Percentiles rank a stretch among this genome's conserved stretches.
phyloP scores from a whole-genome alignment of 2,888 invertebrate genomes.

The Lacanobia wlatinum region DNA sequence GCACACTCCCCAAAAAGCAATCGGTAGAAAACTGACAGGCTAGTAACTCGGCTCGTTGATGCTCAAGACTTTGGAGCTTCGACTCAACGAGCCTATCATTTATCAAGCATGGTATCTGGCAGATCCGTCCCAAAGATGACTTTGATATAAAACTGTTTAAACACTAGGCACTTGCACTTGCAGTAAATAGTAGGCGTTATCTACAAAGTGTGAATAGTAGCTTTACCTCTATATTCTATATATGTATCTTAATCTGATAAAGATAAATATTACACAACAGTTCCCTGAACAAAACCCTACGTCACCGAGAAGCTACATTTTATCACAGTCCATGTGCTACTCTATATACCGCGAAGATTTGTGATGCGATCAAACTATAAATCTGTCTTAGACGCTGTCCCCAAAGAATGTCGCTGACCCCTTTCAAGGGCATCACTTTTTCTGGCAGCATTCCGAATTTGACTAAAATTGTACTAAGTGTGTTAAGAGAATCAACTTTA shows the following conservation, averaged over 20 bases:
- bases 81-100: too few relatives aligned
- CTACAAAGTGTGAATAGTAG: too few relatives aligned
- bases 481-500: background rate
- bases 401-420: background rate
- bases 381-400: conserved; percentile 7
- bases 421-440: background rate
- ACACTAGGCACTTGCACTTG: too few relatives aligned
- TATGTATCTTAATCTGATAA: background rate
- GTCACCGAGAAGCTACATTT: background rate
- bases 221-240: too few relatives aligned
- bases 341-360: conserved; percentile 12
- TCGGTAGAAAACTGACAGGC: too few relatives aligned
- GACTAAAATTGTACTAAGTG: background rate
- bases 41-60: too few relatives aligned
- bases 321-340: conserved; percentile 5
- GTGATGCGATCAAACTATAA: conserved; percentile 1
- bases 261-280: background rate
- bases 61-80: too few relatives aligned
- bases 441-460: background rate
- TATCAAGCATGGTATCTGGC: too few relatives aligned
- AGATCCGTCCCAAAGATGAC: too few relatives aligned
- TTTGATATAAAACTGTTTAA: too few relatives aligned
- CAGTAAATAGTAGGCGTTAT: too few relatives aligned
- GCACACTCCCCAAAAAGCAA: too few relatives aligned
- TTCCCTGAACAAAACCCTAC: background rate